These are phyloP conservation scores for Pyrocoelia pectoralis DNA, from an alignment of 2,888 invertebrate species.

Conservation along the genomic window DNA sequence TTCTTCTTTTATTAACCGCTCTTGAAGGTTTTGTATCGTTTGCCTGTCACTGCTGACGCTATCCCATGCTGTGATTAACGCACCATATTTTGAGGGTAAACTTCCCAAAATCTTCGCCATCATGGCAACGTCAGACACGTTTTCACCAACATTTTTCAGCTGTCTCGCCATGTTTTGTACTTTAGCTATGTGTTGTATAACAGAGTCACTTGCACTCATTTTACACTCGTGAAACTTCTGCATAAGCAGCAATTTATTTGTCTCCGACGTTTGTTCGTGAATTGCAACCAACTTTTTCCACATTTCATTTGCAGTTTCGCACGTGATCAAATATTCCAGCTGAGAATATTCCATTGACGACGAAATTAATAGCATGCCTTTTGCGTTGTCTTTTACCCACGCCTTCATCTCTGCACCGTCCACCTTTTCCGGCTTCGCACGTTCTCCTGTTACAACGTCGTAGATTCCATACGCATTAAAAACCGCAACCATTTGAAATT, in stretches of 20 bases:
- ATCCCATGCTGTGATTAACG: constrained; percentile 3
- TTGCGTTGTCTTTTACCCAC: no score
- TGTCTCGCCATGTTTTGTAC: not conserved
- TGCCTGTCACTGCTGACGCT: not conserved
- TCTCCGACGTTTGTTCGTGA: not conserved
- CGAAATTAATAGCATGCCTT: not conserved
- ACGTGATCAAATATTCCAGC: no score
- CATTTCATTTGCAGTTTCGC: not conserved
- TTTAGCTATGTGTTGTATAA: not conserved
- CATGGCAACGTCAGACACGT: not conserved
- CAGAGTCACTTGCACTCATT: not conserved
- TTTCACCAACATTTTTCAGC: not conserved
- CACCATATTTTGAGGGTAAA: not conserved
- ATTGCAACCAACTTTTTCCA: not conserved
- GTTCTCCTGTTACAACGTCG: no score
- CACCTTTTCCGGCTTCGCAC: no score
- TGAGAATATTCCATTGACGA: no score
- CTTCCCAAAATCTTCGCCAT: not conserved
- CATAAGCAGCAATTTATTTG: not conserved
- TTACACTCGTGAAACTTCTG: not conserved
- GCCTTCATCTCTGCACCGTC: no score
- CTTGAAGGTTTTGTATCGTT: not conserved
- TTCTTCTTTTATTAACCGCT: not conserved
- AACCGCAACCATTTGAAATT: no score
- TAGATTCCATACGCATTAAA: no score